Conservation (phyloP, 2,113 vertebrate genomes). For the Girardinichthys multiradiatus region DNA sequence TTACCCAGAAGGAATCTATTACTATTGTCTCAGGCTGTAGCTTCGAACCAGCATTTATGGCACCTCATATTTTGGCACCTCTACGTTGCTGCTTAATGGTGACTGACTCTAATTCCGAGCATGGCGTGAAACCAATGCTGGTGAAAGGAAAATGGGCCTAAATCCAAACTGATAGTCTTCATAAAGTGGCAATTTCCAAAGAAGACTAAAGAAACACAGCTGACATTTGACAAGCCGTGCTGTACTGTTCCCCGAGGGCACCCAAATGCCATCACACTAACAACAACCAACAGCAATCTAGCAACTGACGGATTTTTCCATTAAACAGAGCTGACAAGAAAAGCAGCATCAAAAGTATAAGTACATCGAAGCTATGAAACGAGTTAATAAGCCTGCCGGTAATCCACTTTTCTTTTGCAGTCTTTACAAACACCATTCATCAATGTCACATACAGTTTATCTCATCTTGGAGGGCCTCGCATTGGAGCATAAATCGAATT, state of each 20-base stretch:
- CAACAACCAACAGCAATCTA: constrained; percentile 21
- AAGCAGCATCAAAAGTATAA: constrained; percentile 21
- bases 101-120: constrained; percentile 7
- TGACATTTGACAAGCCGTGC: constrained; percentile 50
- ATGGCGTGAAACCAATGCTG: constrained; percentile 7
- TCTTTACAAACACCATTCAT: constrained; percentile 56
- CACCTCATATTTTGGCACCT: not conserved
- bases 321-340: constrained; percentile 39
- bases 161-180: constrained; percentile 27
- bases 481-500: constrained; percentile 42
- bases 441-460: constrained; percentile 52
- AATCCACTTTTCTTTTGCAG: constrained; percentile 28
- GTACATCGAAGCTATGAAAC: constrained; percentile 20
- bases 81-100: not conserved
- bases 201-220: constrained; percentile 15
- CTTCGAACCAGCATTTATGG: not conserved
- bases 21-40: not conserved
- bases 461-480: constrained; percentile 15
- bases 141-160: constrained; percentile 6
- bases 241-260: constrained; percentile 31
- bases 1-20: not conserved
- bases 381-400: constrained; percentile 55
- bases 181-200: constrained; percentile 13
- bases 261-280: constrained; percentile 10
- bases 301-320: constrained; percentile 36